phyloP scores from a whole-genome alignment of 2,113 vertebrate species.

The Cyprinodon tularosa region DNA sequence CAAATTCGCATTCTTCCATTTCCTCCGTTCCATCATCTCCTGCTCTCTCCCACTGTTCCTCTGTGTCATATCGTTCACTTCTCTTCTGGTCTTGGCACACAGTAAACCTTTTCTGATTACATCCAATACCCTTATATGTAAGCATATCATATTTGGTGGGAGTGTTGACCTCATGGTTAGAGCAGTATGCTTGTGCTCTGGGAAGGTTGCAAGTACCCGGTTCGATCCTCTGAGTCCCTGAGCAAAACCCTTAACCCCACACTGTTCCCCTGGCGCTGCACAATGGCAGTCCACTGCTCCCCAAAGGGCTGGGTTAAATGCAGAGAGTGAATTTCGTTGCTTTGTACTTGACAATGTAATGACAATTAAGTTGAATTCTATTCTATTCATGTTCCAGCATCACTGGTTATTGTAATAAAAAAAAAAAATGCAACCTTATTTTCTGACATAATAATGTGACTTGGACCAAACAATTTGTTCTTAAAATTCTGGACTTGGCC shows the following conservation, averaged over 20 bases:
- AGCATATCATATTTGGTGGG: conserved; percentile 30
- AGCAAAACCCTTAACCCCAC: too few species aligned
- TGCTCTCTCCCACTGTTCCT: conserved; percentile 17
- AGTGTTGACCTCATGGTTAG: too few species aligned
- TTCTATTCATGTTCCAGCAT: not conserved
- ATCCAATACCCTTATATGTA: conserved; percentile 30
- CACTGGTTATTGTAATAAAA: not conserved
- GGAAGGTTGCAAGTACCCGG: too few species aligned
- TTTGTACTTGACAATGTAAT: too few species aligned
- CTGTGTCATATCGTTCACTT: conserved; percentile 13
- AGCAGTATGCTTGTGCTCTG: too few species aligned
- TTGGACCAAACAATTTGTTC: not conserved
- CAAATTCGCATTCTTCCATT: conserved; percentile 68
- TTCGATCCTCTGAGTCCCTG: too few species aligned
- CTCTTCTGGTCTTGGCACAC: not conserved
- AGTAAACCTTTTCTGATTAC: conserved; percentile 11
- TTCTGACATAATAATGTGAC: conserved; percentile 4
- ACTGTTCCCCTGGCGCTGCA: too few species aligned
- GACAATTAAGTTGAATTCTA: too few species aligned
- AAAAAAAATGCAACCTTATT: not conserved
- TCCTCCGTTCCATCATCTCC: conserved; percentile 34
- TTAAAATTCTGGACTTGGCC: not conserved
- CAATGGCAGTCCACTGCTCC: too few species aligned
- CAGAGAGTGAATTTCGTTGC: too few species aligned
- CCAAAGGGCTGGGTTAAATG: too few species aligned